Evolutionary conservation across 2,113 vertebrate species (phyloP).

Genomic region (Eudyptes chrysolophus): DNA sequence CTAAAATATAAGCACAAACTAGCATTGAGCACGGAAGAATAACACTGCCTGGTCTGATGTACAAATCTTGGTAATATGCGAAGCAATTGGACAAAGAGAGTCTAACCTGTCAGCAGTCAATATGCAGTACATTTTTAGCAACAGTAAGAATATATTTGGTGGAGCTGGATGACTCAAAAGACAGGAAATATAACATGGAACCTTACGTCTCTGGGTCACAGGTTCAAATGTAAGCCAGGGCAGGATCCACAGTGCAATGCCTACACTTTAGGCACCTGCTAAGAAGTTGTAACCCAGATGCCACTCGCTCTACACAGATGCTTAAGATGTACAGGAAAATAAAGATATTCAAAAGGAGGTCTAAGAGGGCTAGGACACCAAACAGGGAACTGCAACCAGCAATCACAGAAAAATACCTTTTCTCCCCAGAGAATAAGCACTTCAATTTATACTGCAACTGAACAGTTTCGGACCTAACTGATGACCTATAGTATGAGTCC

Average conservation of each 20-base stretch:
- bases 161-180: not conserved
- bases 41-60: not conserved
- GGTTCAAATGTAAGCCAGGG: not conserved
- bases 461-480: not conserved
- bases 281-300: not conserved
- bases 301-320: not conserved
- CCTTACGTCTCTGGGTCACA: not conserved
- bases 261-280: not conserved
- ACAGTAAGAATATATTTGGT: not conserved
- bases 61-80: not conserved
- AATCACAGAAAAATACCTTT: not conserved
- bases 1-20: not conserved
- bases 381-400: not conserved
- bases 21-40: not conserved
- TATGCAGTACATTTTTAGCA: not conserved
- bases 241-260: not conserved
- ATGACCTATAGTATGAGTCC: not conserved
- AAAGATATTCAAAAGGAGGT: not conserved
- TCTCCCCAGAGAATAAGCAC: not conserved
- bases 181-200: not conserved
- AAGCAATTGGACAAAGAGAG: not conserved
- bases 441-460: not conserved
- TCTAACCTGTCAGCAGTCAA: constrained; percentile 1
- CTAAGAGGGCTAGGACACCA: not conserved
- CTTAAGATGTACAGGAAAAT: not conserved